Conservation (phyloP, 2,888 invertebrate species). For the Diadromus collaris region DNA sequence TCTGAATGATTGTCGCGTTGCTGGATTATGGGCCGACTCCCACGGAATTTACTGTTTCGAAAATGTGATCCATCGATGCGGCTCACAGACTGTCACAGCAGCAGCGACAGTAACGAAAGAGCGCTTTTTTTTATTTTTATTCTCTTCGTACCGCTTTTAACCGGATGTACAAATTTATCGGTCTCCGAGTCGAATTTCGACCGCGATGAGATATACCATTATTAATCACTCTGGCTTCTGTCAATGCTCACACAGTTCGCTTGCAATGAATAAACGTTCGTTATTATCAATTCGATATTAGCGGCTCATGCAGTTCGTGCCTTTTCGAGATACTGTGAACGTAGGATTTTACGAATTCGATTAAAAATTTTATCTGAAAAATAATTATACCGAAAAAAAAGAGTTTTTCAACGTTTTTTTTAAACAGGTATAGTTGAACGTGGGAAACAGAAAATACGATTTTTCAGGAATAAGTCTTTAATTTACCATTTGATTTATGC, state of each 20-base stretch:
- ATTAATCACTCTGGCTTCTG: constrained; percentile 54
- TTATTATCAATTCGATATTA: constrained; percentile 47
- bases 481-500: too few species aligned
- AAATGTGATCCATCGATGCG: constrained; percentile 37
- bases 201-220: constrained; percentile 36
- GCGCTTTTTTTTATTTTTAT: constrained; percentile 21
- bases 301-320: not conserved
- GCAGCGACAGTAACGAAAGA: constrained; percentile 30
- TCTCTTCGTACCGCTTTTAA: constrained; percentile 44
- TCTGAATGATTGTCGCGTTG: constrained; percentile 42
- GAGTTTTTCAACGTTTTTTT: not conserved
- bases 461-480: constrained; percentile 34
- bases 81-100: constrained; percentile 10
- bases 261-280: constrained; percentile 42
- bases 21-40: constrained; percentile 47
- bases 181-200: constrained; percentile 35
- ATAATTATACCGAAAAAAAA: not conserved
- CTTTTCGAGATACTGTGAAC: constrained; percentile 5
- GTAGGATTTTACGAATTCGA: constrained; percentile 14
- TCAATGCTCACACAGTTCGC: constrained; percentile 37
- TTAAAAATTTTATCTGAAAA: not conserved
- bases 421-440: not conserved
- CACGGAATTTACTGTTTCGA: constrained; percentile 52
- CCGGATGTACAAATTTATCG: constrained; percentile 54
- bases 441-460: constrained; percentile 32